These are phyloP conservation scores for Plecturocebus donacophilus DNA, from an alignment of 2,113 vertebrate genomes.

Conservation along the genomic window DNA sequence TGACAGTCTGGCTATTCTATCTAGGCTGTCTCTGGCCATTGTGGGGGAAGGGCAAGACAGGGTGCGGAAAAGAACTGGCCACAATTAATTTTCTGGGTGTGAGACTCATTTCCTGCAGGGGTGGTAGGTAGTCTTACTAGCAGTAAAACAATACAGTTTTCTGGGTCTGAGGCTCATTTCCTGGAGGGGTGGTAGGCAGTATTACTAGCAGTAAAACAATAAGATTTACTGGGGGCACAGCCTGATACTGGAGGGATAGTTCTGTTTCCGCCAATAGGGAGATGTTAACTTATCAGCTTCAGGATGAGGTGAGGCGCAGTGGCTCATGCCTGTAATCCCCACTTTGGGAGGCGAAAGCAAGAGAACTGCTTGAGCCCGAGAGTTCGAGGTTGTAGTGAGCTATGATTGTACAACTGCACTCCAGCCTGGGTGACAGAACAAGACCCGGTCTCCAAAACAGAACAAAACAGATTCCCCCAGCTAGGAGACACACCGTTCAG, in stretches of 20 bases:
- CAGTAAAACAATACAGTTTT: background rate
- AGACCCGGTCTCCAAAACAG: background rate
- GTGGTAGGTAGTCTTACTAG: background rate
- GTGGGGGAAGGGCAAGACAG: background rate
- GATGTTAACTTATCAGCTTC: background rate
- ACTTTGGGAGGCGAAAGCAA: too few species aligned
- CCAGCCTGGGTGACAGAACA: too few species aligned
- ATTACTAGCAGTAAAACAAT: background rate
- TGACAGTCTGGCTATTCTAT: background rate
- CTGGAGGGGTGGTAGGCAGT: background rate
- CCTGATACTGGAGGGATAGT: background rate
- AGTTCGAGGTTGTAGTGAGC: too few species aligned
- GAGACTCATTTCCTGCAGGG: background rate
- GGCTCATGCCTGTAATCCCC: too few species aligned
- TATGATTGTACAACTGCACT: too few species aligned
- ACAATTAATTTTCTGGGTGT: constrained; percentile 33
- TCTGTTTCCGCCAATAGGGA: background rate
- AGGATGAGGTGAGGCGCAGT: too few species aligned
- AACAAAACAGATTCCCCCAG: background rate
- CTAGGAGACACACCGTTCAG: background rate
- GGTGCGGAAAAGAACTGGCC: background rate
- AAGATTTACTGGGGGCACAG: background rate
- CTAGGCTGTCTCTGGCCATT: background rate
- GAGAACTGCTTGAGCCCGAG: too few species aligned
- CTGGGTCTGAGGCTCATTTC: constrained; percentile 14